Evolutionary conservation across 2,797 vertebrate species (phyloP), one percentile per base, ranked within the genome.

Genomic region (Hipposideros larvatus): DNA sequence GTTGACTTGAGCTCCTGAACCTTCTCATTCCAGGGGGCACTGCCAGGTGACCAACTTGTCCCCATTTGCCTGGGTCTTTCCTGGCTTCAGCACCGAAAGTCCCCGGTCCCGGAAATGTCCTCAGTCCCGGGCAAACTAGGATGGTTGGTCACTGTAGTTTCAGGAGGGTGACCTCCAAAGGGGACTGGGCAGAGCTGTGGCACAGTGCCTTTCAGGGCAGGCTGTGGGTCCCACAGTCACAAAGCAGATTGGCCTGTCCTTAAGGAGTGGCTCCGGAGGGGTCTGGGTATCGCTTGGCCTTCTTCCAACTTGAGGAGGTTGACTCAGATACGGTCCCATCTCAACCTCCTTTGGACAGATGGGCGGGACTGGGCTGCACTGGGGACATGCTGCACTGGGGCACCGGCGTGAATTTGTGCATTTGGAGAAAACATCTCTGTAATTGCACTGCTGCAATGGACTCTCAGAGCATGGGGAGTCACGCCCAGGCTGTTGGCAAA

Each of bases 401-500:
- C 34, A 28, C n/a, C 4, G 22, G 18, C 28, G 0, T 11, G 37
- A 22, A 16, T 22, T 1, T 7, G 59, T 46, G 31, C 43, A 0
- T 87, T 41, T 22, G 70, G 68, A 53, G 21, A 41, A 82, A 48
- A 24, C 22, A 4, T n/a, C 22, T 74, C 79, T n/a, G 7, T 11
- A 7, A 66, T 5, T 15, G 24, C n/a, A 11, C 1, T 10, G 11
- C 31, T 21, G 53, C 24, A 34, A 8, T 37, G 19, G 11, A 9
- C 15, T 4, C 15, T 3, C 21, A 1, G 31, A 59, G n/a, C 5
- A 0, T 57, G 19, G 48, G 18, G 48, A 28, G 4, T 34, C 22
- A 5, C 5, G 16, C 71, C 65, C 41, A 84, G 82, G 77, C 57
- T 59, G 16, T 57, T 31, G 15, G 63, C 91, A n/a, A 24, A 55